Evolutionary conservation across 2,797 vertebrate genomes (phyloP), one percentile per base, ranked within the genome.

Genomic region (Intellagama lesueurii): DNA sequence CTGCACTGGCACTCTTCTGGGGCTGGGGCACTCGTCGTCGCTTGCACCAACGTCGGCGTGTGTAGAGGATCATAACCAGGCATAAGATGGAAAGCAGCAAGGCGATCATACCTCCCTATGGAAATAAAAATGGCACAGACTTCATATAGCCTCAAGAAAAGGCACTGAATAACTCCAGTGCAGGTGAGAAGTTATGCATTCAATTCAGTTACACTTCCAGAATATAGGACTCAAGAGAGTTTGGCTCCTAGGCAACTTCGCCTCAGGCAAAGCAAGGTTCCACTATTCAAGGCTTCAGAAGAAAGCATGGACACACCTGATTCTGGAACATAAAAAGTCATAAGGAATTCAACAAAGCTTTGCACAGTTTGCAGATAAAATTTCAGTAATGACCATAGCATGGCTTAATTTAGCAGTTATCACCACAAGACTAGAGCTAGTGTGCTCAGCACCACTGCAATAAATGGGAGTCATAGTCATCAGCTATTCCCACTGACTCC

Each of bases 31-130:
- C 98, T 0, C 99, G 98, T 52, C 99, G 98, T 52, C 99, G 98
- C 93, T 99, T 99, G 94, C 99, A 99, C 99, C 99, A 99, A 5
- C 99, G 98, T 77, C 99, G 96, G 26, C 99, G 98, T 0, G 98
- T 99, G 95, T 99, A 99, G 30, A 99, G 98, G 96, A 99, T 99
- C 97, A 99, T 98, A 70, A 99, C 98, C 92, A 99, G 97, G 95
- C 98, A 99, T 88, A 99, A 96, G 96, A 99, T 98, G 95, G 99
- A 99, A 91, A 99, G 97, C 93, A 99, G 97, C 93, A 99, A 97
- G 83, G 99, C 99, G 0, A 99, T 99, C 99, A 99, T 99, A 75
- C 99, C 99, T 12, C 99, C 99, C 99, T 99, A 96, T 0, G 0
- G 86, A 93, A 89, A 40, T 80, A 76, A 40, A 92, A 6, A 0